phyloP scores from a whole-genome alignment of 2,797 vertebrate species.

The Betta splendens region DNA sequence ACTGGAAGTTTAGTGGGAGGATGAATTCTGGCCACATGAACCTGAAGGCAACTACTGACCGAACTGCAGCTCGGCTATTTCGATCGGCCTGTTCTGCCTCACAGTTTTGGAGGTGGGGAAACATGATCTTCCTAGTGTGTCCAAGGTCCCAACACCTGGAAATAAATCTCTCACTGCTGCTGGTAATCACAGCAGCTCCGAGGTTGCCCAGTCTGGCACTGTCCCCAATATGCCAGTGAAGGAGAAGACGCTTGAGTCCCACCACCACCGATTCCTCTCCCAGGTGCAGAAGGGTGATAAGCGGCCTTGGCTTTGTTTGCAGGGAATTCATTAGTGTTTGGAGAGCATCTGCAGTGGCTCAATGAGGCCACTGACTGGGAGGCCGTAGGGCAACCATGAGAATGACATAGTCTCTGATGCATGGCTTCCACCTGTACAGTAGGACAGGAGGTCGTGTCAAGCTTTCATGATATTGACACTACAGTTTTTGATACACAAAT shows the following conservation, averaged over 20 bases:
- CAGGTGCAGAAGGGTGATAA: constrained; percentile 73
- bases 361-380: neutral
- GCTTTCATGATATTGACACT: constrained; percentile 10
- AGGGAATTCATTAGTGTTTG: constrained; percentile 66
- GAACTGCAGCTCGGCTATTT: constrained; percentile 46
- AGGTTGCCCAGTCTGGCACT: constrained; percentile 14
- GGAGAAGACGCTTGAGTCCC: constrained; percentile 39
- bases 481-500: no score
- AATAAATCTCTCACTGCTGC: constrained; percentile 43
- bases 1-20: constrained; percentile 8
- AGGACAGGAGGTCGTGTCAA: neutral
- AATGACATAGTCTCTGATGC: constrained; percentile 1
- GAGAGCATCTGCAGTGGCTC: constrained; percentile 17
- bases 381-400: neutral
- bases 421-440: neutral
- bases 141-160: constrained; percentile 41
- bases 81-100: constrained; percentile 36
- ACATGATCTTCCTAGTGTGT: constrained; percentile 38
- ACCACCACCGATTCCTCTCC: constrained; percentile 59
- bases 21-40: constrained; percentile 4
- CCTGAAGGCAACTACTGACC: constrained; percentile 32
- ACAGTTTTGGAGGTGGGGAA: constrained; percentile 22
- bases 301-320: constrained; percentile 65
- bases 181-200: constrained; percentile 48
- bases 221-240: constrained; percentile 36